phyloP scores from a whole-genome alignment of 2,113 vertebrate species.

The Chrysemys picta region DNA sequence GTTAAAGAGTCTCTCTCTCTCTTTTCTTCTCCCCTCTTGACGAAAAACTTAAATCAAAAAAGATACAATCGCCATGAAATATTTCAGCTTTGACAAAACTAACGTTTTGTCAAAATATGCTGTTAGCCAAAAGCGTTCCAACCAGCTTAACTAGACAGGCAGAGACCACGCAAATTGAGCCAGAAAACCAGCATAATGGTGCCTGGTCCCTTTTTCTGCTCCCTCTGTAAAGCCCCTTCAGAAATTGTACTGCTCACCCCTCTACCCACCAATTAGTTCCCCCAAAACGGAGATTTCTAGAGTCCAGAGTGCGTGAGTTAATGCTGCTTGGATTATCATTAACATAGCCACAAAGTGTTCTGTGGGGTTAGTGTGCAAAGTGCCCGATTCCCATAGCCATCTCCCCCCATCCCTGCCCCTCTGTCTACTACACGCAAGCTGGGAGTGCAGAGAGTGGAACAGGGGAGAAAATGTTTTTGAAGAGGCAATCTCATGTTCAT shows the following conservation, averaged over 20 bases:
- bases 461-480: neutral
- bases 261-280: neutral
- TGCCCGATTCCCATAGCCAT: neutral
- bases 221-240: neutral
- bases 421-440: neutral
- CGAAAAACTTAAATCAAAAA: neutral
- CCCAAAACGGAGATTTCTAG: neutral
- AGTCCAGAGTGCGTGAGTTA: neutral
- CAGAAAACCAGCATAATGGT: neutral
- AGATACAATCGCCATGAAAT: neutral
- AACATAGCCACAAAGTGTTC: neutral
- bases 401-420: neutral
- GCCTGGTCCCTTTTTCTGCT: neutral
- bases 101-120: neutral
- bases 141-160: neutral
- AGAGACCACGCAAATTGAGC: neutral
- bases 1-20: neutral
- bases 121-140: neutral
- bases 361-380: neutral
- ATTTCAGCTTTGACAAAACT: neutral
- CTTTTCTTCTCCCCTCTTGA: neutral
- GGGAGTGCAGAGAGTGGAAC: neutral
- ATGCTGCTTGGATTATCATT: neutral
- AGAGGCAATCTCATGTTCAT: neutral
- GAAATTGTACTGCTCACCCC: neutral